Evolutionary conservation across 2,888 invertebrate genomes (phyloP).

Genomic region (Drosophila siamana): DNA sequence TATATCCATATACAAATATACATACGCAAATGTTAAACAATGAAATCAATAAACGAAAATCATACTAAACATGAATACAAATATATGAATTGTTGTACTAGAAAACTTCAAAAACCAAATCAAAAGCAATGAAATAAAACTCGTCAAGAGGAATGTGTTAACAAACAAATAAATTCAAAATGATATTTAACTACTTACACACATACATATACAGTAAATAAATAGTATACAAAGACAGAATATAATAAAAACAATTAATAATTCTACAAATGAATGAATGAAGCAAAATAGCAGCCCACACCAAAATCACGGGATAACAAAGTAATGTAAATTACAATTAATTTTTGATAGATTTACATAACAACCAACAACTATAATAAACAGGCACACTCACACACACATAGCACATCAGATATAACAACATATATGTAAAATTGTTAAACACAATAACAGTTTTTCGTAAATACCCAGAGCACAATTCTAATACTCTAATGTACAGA

Average conservation of each 20-base stretch:
- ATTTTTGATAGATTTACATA: slow-evolving; percentile 80
- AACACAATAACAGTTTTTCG: slow-evolving; percentile 10
- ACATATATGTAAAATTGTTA: slow-evolving; percentile 24
- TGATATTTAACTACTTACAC: slow-evolving; percentile 57
- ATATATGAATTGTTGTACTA: slow-evolving; percentile 45
- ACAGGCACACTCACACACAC: slow-evolving; percentile 33
- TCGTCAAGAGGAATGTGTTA: slow-evolving; percentile 84
- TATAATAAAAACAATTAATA: slow-evolving; percentile 5
- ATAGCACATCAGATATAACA: slow-evolving; percentile 8
- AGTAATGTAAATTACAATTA: slow-evolving; percentile 52
- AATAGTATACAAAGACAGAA: slow-evolving; percentile 34
- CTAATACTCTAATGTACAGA: neutral
- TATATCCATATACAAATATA: slow-evolving; percentile 45
- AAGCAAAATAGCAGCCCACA: neutral
- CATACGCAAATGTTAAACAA: slow-evolving; percentile 52
- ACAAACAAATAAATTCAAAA: slow-evolving; percentile 54
- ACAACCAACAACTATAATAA: slow-evolving; percentile 34
- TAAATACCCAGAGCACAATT: slow-evolving; percentile 7
- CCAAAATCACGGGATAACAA: slow-evolving; percentile 16
- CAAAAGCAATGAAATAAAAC: slow-evolving; percentile 74
- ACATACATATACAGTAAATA: slow-evolving; percentile 50
- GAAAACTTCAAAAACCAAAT: slow-evolving; percentile 43
- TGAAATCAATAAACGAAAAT: slow-evolving; percentile 40
- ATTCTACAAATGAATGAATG: neutral
- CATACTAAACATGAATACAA: slow-evolving; percentile 11